Evolutionary conservation across 2,888 invertebrate genomes (phyloP).

Genomic region (Nasonia oneida): DNA sequence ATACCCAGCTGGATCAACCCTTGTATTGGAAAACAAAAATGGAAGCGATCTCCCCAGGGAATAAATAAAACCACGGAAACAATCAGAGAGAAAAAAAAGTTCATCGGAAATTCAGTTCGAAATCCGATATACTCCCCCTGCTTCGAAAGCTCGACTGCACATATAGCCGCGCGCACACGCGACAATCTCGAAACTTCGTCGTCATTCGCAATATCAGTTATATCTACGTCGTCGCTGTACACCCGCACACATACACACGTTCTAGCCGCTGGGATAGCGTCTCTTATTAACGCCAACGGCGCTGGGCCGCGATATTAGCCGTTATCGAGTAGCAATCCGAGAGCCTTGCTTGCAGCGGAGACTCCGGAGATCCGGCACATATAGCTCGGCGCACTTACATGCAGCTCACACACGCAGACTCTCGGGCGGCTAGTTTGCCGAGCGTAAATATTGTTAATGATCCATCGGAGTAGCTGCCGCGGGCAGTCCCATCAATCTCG

Average conservation of each 20-base stretch:
- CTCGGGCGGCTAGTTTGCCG: not conserved
- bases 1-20: no score
- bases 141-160: slow-evolving; percentile 8
- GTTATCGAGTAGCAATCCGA: slow-evolving; percentile 29
- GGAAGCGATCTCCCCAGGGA: not conserved
- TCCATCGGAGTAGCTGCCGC: not conserved
- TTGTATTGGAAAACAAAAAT: not conserved
- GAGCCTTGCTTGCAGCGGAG: not conserved
- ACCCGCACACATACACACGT: not conserved
- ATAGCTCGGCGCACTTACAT: not conserved
- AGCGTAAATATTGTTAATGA: slow-evolving; percentile 48
- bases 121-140: not conserved
- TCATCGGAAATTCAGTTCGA: not conserved
- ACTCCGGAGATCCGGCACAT: not conserved
- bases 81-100: not conserved
- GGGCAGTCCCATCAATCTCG: slow-evolving; percentile 22
- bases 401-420: not conserved
- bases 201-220: slow-evolving; percentile 16
- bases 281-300: slow-evolving; percentile 31
- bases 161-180: not conserved
- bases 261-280: not conserved
- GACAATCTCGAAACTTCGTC: not conserved
- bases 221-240: not conserved
- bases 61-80: not conserved
- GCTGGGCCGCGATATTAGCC: slow-evolving; percentile 26